Conservation (phyloP, 2,113 vertebrate genomes). For the Egretta garzetta region DNA sequence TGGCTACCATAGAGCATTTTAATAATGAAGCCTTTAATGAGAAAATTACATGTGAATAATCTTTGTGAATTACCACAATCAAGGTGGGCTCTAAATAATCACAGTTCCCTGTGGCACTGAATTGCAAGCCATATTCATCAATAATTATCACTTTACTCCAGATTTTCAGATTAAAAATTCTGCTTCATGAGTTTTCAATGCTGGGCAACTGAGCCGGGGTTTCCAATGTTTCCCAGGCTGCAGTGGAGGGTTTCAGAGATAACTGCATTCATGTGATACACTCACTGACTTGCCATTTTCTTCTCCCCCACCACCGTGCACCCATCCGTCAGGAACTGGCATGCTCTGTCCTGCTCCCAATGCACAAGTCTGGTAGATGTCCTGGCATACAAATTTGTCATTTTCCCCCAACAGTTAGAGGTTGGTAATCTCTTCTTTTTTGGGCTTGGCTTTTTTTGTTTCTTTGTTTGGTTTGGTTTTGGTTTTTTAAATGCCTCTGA, state of each 20-base stretch:
- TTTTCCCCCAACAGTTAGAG: fast-evolving
- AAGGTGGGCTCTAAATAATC: neutral
- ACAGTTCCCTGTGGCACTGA: neutral
- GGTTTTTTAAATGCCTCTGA: neutral
- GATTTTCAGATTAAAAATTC: neutral
- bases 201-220: fast-evolving
- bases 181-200: neutral
- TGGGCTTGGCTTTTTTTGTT: neutral
- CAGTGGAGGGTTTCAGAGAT: neutral
- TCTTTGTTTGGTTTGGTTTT: too few species aligned
- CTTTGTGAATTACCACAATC: neutral
- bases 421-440: neutral
- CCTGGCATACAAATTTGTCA: neutral
- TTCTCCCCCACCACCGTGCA: neutral
- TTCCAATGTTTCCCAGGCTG: neutral
- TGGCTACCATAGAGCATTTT: neutral
- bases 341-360: neutral
- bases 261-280: neutral
- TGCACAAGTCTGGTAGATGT: fast-evolving
- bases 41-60: neutral
- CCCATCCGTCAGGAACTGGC: fast-evolving
- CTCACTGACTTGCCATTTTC: neutral
- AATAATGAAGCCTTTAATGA: neutral
- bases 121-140: neutral
- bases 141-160: neutral